Evolutionary conservation across 1,140 invertebrate species (phyloP), one percentile per base, ranked within the genome.

Genomic region (Pseudomyrmex sp.): DNA sequence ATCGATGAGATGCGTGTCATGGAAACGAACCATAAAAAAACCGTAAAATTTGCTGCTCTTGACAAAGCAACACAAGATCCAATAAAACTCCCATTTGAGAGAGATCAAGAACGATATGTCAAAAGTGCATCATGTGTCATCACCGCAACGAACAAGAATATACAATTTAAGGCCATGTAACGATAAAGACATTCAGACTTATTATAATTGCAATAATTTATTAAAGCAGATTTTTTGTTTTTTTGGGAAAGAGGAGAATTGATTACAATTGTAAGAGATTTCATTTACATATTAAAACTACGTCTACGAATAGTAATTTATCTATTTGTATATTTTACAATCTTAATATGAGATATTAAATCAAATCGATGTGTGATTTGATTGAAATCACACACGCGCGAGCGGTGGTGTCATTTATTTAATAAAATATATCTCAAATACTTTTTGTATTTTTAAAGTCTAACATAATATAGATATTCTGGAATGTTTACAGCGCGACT

Each of bases 141-240:
- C 46, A 62, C 0, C n/a, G 46, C 48, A 13, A 46, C 1, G 20
- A 46, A 75, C 66, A 83, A 65, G 10, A 4, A 3, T 46, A 59
- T 26, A 59, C 23, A 35, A 7, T 35, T 35, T 35, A 35, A 35
- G 5, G 5, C 35, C 5, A 5, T 35, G 35, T 35, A 35, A 7
- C 35, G 35, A 35, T 35, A 35, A 35, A 35, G 35, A 35, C 5
- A 35, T 35, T 0, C 35, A 35, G 5, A 54, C 77, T 63, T 82
- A 69, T 59, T 85, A 82, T 75, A 88, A 26, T 80, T 79, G 76
- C 69, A 86, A 87, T 86, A 88, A 85, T 88, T 88, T 88, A 88
- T 88, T 88, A 77, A 50, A 44, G 15, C 35, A 61, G 46, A 10
- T 70, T 61, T 46, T 23, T 58, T 54, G 2, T 79, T 56, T 83